Evolutionary conservation across 2,797 vertebrate species (phyloP), one percentile per base, ranked within the genome.

Genomic region (Helarctos malayanus): DNA sequence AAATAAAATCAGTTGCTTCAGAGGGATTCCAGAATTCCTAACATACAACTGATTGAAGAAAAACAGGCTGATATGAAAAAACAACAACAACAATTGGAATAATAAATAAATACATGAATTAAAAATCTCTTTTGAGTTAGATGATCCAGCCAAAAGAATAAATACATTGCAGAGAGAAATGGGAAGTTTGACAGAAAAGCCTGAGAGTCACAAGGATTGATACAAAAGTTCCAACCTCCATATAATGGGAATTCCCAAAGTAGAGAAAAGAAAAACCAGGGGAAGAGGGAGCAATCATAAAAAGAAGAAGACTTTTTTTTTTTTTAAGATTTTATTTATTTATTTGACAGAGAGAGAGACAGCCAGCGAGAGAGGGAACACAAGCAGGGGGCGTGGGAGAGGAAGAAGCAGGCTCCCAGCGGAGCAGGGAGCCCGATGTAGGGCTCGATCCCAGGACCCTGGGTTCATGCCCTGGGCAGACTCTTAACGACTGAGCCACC

Each of bases 21-120:
- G 68, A 76, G 84, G 90, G 76, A 93, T 52, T 96, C 57, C 82
- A 80, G 69, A 86, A 89, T 69, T 65, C 35, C 52, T 95, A 11
- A 61, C 21, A 3, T 75, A 63, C 8, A 61, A 32, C 21, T 16
- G 23, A 15, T 73, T 29, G 25, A 85, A 94, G 78, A 61, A 38
- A 96, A 82, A 59, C 35, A 92, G 23, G 61, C 57, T 93, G 29
- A 63, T 76, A 7, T 45, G 73, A 86, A 52, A 92, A 82, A 86
- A 52, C 87, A 82, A 89, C 59, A 71, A 80, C 45, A 90, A 29
- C 73, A 78, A 27, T 15, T 79, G 79, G 82, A 78, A 75, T 56
- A 52, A 32, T 27, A 82, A 73, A 84, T n/a, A 8, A 19, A 68
- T 47, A 9, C 6, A 45, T 21, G 82, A 56, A 47, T 49, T 49